phyloP scores from a whole-genome alignment of 2,797 vertebrate genomes.

The Philypnodon macrostomus region DNA sequence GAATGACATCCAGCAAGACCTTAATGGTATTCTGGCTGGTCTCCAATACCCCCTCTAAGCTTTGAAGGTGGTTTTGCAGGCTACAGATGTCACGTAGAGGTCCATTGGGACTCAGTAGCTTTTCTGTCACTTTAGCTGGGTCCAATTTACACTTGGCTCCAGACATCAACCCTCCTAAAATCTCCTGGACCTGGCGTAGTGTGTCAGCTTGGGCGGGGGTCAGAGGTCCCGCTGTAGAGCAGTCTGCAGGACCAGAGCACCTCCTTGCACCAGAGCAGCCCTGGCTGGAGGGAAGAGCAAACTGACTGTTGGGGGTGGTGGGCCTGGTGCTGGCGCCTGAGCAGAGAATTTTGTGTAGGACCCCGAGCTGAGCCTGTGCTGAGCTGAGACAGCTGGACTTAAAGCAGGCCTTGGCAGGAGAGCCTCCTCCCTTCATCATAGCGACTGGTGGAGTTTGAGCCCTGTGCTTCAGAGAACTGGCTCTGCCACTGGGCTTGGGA shows the following conservation, averaged over 20 bases:
- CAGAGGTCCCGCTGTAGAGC: conserved; percentile 51
- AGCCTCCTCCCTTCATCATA: conserved; percentile 66
- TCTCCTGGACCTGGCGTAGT: conserved; percentile 79
- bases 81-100: conserved; percentile 76
- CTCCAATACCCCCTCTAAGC: conserved; percentile 86
- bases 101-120: conserved; percentile 61
- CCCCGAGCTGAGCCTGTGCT: conserved; percentile 74
- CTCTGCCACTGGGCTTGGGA: conserved; percentile 57
- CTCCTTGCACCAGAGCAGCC: conserved; percentile 62
- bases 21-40: conserved; percentile 90
- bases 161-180: conserved; percentile 81
- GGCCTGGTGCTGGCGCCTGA: conserved; percentile 67
- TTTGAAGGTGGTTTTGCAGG: conserved; percentile 83
- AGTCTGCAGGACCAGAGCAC: conserved; percentile 56
- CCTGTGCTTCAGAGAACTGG: conserved; percentile 70
- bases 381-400: conserved; percentile 75
- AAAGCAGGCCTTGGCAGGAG: conserved; percentile 73
- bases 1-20: conserved; percentile 87
- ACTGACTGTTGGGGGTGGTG: conserved; percentile 64
- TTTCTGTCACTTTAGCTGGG: conserved; percentile 68
- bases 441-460: conserved; percentile 65
- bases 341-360: conserved; percentile 76
- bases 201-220: conserved; percentile 71
- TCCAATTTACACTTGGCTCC: conserved; percentile 76
- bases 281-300: conserved; percentile 58